A percentile compares a stretch with the other conserved stretches of the same genome.
phyloP scores from a whole-genome alignment of 2,888 invertebrate genomes.

The Meganola albula region DNA sequence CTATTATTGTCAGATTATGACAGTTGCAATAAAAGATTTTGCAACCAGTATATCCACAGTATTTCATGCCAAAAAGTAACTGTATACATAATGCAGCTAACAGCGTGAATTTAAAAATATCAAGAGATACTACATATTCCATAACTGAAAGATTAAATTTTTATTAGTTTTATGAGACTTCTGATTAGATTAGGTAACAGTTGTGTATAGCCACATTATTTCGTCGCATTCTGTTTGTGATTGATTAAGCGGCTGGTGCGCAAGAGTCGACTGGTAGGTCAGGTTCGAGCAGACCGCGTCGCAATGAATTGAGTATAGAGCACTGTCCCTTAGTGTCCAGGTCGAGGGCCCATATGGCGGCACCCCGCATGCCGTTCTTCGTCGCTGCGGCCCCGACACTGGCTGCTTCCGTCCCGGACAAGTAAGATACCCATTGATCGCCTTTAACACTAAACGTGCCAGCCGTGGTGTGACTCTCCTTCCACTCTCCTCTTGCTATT shows the following conservation, averaged over 20 bases:
- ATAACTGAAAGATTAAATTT: too few relatives aligned
- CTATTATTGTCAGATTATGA: too few relatives aligned
- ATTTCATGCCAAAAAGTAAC: too few relatives aligned
- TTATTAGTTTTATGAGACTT: too few relatives aligned
- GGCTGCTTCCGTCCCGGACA: conserved; percentile 81
- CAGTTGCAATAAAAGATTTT: too few relatives aligned
- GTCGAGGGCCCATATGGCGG: conserved; percentile 88
- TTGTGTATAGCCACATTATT: too few relatives aligned
- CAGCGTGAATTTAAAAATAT: too few relatives aligned
- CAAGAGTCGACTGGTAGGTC: conserved; percentile 42
- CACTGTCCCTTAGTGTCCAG: conserved; percentile 86
- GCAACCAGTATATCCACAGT: too few relatives aligned
- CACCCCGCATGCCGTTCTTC: conserved; percentile 80
- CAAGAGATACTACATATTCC: too few relatives aligned
- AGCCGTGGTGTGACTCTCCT: conserved; percentile 73
- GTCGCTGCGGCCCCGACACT: conserved; percentile 79
- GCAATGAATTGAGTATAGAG: conserved; percentile 80
- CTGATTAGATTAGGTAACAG: too few relatives aligned
- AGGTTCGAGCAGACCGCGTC: conserved; percentile 55
- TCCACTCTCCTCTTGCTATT: conserved; percentile 79
- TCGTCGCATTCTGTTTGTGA: too few relatives aligned
- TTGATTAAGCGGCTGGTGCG: conserved; percentile 3
- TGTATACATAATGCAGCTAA: too few relatives aligned
- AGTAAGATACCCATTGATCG: conserved; percentile 88
- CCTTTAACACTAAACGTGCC: conserved; percentile 85